Percentiles rank a stretch among this genome's conserved stretches.
phyloP scores from a whole-genome alignment of 2,888 invertebrate species.

The Xestia c-nigrum region DNA sequence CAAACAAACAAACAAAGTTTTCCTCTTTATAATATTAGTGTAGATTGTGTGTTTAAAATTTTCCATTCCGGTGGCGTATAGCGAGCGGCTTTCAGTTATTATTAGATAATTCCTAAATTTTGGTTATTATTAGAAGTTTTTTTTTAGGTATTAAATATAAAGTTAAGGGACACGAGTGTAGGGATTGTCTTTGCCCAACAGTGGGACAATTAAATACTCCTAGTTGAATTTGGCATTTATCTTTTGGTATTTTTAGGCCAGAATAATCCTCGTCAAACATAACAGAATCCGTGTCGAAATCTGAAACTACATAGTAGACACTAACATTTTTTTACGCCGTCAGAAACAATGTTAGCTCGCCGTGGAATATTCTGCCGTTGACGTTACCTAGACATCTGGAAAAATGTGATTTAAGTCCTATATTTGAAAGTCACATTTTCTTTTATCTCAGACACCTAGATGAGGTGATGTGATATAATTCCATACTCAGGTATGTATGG shows the following conservation, averaged over 20 bases:
- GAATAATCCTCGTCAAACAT: not conserved
- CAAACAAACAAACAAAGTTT: no score
- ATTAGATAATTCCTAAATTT: slow-evolving; percentile 66
- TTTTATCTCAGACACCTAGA: not conserved
- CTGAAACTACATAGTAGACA: slow-evolving; percentile 15
- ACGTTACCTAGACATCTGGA: slow-evolving; percentile 33
- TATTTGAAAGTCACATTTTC: slow-evolving; percentile 25
- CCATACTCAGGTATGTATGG: not conserved
- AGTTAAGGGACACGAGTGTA: not conserved
- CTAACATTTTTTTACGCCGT: slow-evolving; percentile 28
- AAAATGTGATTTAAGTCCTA: slow-evolving; percentile 21
- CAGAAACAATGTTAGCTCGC: slow-evolving; percentile 37
- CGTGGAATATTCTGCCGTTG: slow-evolving; percentile 36
- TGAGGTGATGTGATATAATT: not conserved
- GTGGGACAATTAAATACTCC: not conserved
- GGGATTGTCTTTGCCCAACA: not conserved
- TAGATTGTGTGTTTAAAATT: slow-evolving; percentile 77
- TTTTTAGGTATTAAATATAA: not conserved
- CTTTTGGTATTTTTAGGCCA: not conserved
- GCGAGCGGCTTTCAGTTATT: slow-evolving; percentile 63
- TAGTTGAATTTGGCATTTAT: not conserved
- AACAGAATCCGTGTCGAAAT: slow-evolving; percentile 7
- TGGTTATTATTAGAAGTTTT: slow-evolving; percentile 30
- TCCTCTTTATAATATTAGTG: no score
- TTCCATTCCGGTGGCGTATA: slow-evolving; percentile 63